Percentiles rank a stretch among this genome's conserved stretches.
These are phyloP conservation scores for Dendrolimus punctatus DNA, from an alignment of 1,140 invertebrate genomes.

Conservation along the genomic window DNA sequence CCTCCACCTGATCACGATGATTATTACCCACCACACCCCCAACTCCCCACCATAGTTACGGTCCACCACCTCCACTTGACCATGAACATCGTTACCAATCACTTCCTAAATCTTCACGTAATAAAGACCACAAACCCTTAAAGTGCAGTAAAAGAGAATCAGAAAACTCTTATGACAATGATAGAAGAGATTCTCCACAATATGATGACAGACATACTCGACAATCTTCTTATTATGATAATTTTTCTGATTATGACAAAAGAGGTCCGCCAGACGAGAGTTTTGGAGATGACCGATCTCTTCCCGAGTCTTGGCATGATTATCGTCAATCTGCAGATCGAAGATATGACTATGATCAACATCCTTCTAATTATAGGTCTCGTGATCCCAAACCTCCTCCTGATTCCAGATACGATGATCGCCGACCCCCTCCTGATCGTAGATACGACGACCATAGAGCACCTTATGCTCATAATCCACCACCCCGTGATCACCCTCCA, in stretches of 20 bases:
- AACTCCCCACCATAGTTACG: too few relatives aligned
- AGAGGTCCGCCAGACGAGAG: constrained; percentile 5
- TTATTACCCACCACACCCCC: too few relatives aligned
- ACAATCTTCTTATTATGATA: constrained; percentile 1
- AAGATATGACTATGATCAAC: not conserved
- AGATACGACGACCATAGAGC: not conserved
- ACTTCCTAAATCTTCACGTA: constrained; percentile 6
- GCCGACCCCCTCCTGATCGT: not conserved
- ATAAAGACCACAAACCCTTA: not conserved
- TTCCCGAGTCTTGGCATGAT: not conserved
- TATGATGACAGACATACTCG: constrained; percentile 8
- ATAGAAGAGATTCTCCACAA: constrained; percentile 2
- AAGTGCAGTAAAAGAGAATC: too few relatives aligned
- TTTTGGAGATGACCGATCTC: not conserved
- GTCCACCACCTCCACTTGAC: too few relatives aligned
- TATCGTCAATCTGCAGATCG: not conserved
- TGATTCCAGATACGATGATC: not conserved
- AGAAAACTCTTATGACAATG: constrained; percentile 4
- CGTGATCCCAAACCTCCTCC: not conserved
- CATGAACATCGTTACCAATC: constrained; percentile 5
- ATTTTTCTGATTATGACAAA: constrained; percentile 1
- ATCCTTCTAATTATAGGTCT: not conserved
- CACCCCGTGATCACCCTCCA: constrained; percentile 3
- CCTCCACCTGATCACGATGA: too few relatives aligned
- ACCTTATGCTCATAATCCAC: not conserved